Percentiles rank a stretch among this genome's conserved stretches.
Evolutionary conservation across 2,797 vertebrate species (phyloP).

Genomic region (Sebastiscus albofasciatus): DNA sequence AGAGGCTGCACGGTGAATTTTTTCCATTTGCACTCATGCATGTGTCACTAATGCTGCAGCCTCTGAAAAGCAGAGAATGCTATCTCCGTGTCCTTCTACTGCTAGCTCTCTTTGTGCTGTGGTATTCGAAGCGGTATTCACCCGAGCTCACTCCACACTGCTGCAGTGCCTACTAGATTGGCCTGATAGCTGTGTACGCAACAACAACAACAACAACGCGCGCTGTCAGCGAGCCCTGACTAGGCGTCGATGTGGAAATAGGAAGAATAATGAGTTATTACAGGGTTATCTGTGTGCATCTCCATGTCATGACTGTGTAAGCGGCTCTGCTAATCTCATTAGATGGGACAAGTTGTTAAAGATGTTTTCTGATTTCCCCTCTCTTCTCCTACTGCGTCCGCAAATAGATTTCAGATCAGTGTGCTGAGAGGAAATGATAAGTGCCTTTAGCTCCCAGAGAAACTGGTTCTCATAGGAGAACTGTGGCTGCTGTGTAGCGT

Average conservation of each 20-base stretch:
- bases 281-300: conserved; percentile 82
- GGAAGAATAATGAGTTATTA: conserved; percentile 82
- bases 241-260: conserved; percentile 66
- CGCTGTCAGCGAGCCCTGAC: conserved; percentile 64
- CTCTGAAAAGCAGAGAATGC: conserved; percentile 58
- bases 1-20: conserved; percentile 41
- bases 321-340: conserved; percentile 83
- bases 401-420: conserved; percentile 79
- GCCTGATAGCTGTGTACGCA: conserved; percentile 60
- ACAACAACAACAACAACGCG: conserved; percentile 60
- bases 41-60: conserved; percentile 71
- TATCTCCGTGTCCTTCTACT: conserved; percentile 56
- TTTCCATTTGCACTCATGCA: conserved; percentile 73
- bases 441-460: conserved; percentile 61
- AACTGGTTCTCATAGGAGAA: conserved; percentile 50
- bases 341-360: conserved; percentile 83
- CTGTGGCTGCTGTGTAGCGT: conserved; percentile 37
- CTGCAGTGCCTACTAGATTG: conserved; percentile 56
- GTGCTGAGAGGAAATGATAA: conserved; percentile 69
- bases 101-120: conserved; percentile 55
- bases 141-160: conserved; percentile 37
- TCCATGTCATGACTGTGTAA: conserved; percentile 80
- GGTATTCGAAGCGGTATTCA: conserved; percentile 52
- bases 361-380: conserved; percentile 79
- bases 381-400: conserved; percentile 71